These are phyloP conservation scores for Ormyrus rosae DNA, from an alignment of 2,888 invertebrate species.

Conservation along the genomic window DNA sequence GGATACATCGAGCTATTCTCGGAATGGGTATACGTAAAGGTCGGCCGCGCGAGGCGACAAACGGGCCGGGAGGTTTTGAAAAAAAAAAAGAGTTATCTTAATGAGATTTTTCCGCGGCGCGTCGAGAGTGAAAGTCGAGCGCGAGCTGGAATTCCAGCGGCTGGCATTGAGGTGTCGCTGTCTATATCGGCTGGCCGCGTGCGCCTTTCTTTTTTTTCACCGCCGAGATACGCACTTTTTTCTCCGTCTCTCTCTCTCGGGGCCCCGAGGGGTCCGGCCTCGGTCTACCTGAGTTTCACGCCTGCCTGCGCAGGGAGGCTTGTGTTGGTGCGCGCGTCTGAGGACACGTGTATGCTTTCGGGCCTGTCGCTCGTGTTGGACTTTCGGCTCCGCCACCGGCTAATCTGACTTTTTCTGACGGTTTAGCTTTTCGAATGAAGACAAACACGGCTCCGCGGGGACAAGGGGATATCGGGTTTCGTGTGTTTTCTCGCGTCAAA, in stretches of 20 bases:
- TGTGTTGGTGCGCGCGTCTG: not conserved
- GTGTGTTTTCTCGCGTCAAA: no score
- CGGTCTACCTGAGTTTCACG: conserved; percentile 2
- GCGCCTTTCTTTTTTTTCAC: conserved; percentile 18
- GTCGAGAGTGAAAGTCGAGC: conserved; percentile 70
- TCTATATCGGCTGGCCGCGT: conserved; percentile 54
- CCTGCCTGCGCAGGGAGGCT: not conserved
- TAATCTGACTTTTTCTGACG: no score
- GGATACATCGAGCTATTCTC: no score
- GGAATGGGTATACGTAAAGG: no score
- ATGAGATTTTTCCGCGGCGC: conserved; percentile 23
- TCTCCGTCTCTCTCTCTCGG: not conserved
- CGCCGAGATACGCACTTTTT: not conserved
- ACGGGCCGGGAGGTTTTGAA: not conserved
- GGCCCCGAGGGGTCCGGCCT: not conserved
- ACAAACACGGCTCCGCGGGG: no score
- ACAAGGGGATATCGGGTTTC: no score
- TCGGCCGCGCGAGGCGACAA: not conserved
- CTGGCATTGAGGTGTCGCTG: conserved; percentile 66
- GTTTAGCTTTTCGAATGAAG: no score
- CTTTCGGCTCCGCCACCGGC: no score
- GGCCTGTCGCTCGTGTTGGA: not conserved
- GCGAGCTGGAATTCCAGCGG: conserved; percentile 67
- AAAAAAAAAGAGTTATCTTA: conserved; percentile 46
- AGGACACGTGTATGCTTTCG: conserved; percentile 11